Base-by-base conservation (phyloP, 2,113 vertebrate species). In the Potamarius usumacintae region DNA sequence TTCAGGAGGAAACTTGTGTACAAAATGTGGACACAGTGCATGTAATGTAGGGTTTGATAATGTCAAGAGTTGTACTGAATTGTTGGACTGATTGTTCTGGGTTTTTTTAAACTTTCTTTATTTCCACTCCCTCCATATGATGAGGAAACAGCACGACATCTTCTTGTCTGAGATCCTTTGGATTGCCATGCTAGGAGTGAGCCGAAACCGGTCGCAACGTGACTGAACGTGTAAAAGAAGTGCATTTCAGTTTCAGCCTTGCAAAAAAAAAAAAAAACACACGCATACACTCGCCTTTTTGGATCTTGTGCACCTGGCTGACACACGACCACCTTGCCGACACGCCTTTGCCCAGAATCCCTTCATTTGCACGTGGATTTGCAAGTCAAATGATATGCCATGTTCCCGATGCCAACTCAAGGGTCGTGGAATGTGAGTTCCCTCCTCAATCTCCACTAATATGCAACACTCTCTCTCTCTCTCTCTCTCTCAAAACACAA, bases 361-460 rank as follows among this genome's bases (percentile, higher is more conserved):
- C 50, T 88, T 83, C 71, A 87, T 87, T 88, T 88, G 87, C 87
- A 88, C 25, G 4, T 7, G 30, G 60, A 87, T 90, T 90, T 90
- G 89, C 87, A 90, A 90, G 78, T 87, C 89, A 90, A 90, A 90
- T 81, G 52, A 82, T 82, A 76, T 84, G 82, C 55, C 67, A n/a
- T 65, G 76, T 82, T 88, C 82, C 65, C 85, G 58, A 69, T 85
- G 86, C 84, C 86, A 74, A 69, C 86, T 80, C 84, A 90, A 85
- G 89, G 85, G 85, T 84, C 85, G 50, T 86, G 71, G 76, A 86
- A 83, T 86, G 84, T 50, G 78, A 69, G 87, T 86, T 90, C 52
- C 63, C 72, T 77, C 48, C 81, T 69, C 57, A 81, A 18, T 48
- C 67, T 42, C 55, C 6, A 20, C 48, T 57, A 12, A 52, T 77